Conservation (phyloP, 2,888 invertebrate species). For the Plagiodera versicolora region DNA sequence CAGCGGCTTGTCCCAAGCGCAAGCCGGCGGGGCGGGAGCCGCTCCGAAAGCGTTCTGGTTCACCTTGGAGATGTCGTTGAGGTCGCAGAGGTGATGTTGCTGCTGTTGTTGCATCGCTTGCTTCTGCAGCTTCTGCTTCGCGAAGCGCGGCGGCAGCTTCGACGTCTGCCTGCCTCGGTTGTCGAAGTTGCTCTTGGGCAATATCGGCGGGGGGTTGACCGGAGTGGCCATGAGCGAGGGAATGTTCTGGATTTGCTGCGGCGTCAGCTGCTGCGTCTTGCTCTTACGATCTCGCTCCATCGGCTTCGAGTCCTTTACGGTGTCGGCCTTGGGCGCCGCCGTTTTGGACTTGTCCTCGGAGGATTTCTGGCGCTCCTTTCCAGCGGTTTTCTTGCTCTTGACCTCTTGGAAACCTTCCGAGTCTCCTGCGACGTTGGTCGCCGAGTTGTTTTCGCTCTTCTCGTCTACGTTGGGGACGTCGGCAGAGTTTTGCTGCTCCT, state of each 20-base stretch:
- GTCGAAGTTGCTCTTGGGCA: constrained; percentile 49
- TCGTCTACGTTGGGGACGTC: constrained; percentile 32
- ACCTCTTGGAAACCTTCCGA: constrained; percentile 84
- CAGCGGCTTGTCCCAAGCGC: constrained; percentile 84
- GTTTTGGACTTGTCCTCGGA: constrained; percentile 46
- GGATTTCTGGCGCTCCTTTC: constrained; percentile 61
- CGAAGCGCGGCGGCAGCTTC: constrained; percentile 63
- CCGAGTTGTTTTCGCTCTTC: constrained; percentile 49
- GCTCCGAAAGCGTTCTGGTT: constrained; percentile 43
- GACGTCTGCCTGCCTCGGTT: constrained; percentile 57
- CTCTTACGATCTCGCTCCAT: too few relatives aligned
- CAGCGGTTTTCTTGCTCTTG: constrained; percentile 74
- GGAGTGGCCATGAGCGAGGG: constrained; percentile 58
- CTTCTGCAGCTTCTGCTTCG: constrained; percentile 66
- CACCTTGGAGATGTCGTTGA: constrained; percentile 56
- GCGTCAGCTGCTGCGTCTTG: constrained; percentile 38
- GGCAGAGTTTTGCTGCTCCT: constrained; percentile 33
- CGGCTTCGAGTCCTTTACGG: constrained; percentile 32
- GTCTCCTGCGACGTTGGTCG: constrained; percentile 57
- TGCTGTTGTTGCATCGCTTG: constrained; percentile 53
- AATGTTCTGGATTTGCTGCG: constrained; percentile 56
- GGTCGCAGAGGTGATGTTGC: constrained; percentile 46
- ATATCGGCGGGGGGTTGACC: constrained; percentile 56
- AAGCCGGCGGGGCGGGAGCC: constrained; percentile 51
- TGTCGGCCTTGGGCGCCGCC: constrained; percentile 29